phyloP scores from a whole-genome alignment of 2,113 vertebrate genomes.

The Toxostoma redivivum region DNA sequence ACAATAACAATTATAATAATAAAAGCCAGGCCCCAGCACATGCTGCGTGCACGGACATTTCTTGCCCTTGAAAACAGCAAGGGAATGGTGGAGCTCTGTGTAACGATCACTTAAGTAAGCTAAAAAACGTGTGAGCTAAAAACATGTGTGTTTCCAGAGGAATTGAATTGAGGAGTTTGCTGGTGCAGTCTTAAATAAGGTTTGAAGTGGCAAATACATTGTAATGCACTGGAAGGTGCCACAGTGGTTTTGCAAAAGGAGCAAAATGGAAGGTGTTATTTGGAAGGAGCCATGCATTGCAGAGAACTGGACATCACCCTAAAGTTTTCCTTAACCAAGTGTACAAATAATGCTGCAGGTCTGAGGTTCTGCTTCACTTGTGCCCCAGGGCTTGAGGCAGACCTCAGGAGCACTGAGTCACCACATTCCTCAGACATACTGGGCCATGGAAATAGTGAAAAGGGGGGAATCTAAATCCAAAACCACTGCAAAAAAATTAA shows the following conservation, averaged over 20 bases:
- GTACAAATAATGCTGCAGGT: neutral
- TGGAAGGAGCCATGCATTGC: neutral
- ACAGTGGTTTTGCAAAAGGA: neutral
- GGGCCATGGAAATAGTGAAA: neutral
- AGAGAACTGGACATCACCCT: neutral
- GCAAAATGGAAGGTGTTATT: neutral
- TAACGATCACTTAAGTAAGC: neutral
- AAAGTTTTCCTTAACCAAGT: neutral
- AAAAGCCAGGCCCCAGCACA: conserved; percentile 30
- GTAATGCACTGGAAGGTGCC: neutral
- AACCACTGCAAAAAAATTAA: neutral
- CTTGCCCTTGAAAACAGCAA: conserved; percentile 48
- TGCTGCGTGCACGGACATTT: neutral
- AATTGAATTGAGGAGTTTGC: neutral
- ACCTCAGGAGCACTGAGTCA: neutral
- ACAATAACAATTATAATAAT: conserved; percentile 57
- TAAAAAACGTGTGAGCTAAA: neutral
- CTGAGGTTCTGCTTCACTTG: neutral
- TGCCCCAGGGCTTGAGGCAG: neutral
- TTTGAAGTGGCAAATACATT: neutral
- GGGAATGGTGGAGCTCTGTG: neutral
- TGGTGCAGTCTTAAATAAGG: neutral
- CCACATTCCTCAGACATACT: neutral
- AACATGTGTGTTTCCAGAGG: neutral
- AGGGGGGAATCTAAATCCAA: neutral